Conservation (phyloP, 2,113 vertebrate species). For the Albula glossodonta region DNA sequence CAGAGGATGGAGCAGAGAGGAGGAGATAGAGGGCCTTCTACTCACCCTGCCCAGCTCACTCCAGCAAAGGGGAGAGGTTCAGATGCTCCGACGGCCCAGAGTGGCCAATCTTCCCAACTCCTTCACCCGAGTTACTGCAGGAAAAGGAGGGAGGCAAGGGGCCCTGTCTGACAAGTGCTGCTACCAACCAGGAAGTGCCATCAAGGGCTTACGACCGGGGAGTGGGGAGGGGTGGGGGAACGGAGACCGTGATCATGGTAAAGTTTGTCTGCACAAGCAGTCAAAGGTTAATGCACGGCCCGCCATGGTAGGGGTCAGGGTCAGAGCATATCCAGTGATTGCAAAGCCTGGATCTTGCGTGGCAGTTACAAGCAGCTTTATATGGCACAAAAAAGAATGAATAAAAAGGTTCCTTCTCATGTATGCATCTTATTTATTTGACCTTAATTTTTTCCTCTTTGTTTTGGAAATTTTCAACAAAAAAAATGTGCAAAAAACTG, state of each 20-base stretch:
- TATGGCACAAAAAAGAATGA: constrained; percentile 68
- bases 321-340: constrained; percentile 42
- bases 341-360: constrained; percentile 37
- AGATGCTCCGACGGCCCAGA: not conserved
- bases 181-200: not conserved
- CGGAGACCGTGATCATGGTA: constrained; percentile 45
- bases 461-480: constrained; percentile 66
- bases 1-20: constrained; percentile 40
- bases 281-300: constrained; percentile 23
- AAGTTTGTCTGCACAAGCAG: not conserved
- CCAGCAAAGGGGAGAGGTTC: constrained; percentile 23
- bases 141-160: not conserved
- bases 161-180: not conserved
- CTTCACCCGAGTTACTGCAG: not conserved
- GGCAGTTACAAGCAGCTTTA: constrained; percentile 61
- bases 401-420: constrained; percentile 79
- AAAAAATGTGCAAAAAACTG: constrained; percentile 57
- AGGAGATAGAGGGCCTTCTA: constrained; percentile 44
- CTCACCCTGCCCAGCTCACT: constrained; percentile 30
- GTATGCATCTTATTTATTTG: constrained; percentile 92
- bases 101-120: not conserved
- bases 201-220: constrained; percentile 28
- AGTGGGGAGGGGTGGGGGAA: constrained; percentile 50
- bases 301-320: constrained; percentile 55
- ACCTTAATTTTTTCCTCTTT: constrained; percentile 68